Conservation (phyloP, 2,797 vertebrate species). For the Helostoma temminkii region DNA sequence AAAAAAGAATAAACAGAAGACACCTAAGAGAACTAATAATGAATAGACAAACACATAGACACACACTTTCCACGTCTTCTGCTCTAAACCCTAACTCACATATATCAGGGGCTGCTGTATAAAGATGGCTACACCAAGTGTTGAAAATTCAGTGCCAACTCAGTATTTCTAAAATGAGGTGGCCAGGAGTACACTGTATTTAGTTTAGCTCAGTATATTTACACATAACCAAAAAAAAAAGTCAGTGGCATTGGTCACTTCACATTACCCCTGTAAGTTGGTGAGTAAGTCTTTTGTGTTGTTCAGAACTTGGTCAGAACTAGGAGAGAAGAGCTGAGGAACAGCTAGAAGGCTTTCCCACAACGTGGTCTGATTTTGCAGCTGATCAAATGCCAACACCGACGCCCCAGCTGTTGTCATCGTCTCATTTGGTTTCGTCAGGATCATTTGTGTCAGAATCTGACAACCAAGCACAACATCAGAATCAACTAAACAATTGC, state of each 20-base stretch:
- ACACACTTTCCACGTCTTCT: not conserved
- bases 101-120: not conserved
- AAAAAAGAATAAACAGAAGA: constrained; percentile 9
- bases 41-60: constrained; percentile 2
- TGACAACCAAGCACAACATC: constrained; percentile 43
- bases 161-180: not conserved
- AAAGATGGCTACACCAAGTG: not conserved
- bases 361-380: constrained; percentile 77
- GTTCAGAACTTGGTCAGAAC: constrained; percentile 49
- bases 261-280: constrained; percentile 75
- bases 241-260: no score
- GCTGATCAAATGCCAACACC: constrained; percentile 58
- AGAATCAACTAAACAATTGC: not conserved
- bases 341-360: constrained; percentile 80
- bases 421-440: constrained; percentile 61
- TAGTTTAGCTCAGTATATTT: not conserved
- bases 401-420: constrained; percentile 34
- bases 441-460: constrained; percentile 71
- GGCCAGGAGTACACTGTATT: not conserved
- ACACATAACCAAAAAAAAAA: not conserved
- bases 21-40: not conserved
- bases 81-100: not conserved
- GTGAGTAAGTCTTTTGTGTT: constrained; percentile 45
- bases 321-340: constrained; percentile 66
- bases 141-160: not conserved